Base-by-base conservation (phyloP, 2,888 invertebrate genomes). In the Lasioglossum leucozonium region DNA sequence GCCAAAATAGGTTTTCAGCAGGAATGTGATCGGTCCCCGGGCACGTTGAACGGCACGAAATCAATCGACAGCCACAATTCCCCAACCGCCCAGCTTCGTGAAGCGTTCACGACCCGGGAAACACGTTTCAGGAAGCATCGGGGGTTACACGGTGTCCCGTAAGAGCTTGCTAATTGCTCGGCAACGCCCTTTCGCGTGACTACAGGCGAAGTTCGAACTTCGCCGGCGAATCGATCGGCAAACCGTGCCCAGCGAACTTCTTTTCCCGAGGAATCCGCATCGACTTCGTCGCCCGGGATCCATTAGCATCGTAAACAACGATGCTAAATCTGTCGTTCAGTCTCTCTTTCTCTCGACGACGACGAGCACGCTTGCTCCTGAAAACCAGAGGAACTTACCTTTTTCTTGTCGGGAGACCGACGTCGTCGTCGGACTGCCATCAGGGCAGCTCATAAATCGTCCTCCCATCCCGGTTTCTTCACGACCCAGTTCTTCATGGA, bases 61-160 rank as follows among this genome's bases (percentile, higher is more conserved):
- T 92, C 91, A 93, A 92, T 93, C 91, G 91, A 90, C 90, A 91
- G 87, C 92, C 91, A 84, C 92, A 92, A 92, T 93, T 92, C 91
- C 91, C 90, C 88, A 89, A 71, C 72, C 79, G 18, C 81, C 81
- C 79, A 78, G 73, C 71, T 71, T 82, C 72, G 87, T 79, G 84
- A 77, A 83, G 82, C 80, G 84, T 88, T 90, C 84, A 89, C 86
- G 82, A 82, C 69, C 69, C 4, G 71, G 65, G 65, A 84, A 85
- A 82, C 81, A 84, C 85, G 89, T 87, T 75, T 81, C 82, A 67
- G 65, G 22, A 79, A 76, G 82, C 74, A 76, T 65, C 40, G 74
- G n/a, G n/a, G 76, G 80, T 85, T 77, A 80, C 76, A 81, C 44
- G 76, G 75, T 62, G 62, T 75, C 77, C 79, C 72, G 69, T 86